phyloP scores from a whole-genome alignment of 2,888 invertebrate species.

The Spatulosminthurus flaviceps region DNA sequence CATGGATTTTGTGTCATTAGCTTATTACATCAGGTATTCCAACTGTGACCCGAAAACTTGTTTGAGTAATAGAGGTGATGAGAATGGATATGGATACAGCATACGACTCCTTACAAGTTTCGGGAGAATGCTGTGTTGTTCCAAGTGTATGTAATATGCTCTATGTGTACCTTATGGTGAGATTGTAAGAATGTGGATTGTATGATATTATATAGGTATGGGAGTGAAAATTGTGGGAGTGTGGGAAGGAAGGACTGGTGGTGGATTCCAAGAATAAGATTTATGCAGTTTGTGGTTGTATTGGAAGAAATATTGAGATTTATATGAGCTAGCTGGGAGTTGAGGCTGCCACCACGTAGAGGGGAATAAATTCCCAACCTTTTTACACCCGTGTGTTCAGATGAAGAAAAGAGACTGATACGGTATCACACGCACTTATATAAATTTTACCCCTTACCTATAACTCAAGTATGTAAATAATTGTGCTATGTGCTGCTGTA shows the following conservation, averaged over 20 bases:
- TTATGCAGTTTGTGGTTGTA: constrained; percentile 42
- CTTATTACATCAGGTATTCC: constrained; percentile 8
- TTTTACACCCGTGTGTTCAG: neutral
- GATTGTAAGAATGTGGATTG: too few species aligned
- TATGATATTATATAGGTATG: too few species aligned
- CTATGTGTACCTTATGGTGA: too few species aligned
- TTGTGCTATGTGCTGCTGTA: too few species aligned
- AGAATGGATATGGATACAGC: too few species aligned
- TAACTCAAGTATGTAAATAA: too few species aligned
- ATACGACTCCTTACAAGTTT: too few species aligned
- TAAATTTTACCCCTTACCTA: neutral
- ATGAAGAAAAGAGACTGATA: neutral
- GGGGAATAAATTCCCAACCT: constrained; percentile 34
- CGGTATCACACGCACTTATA: neutral
- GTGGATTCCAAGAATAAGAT: constrained; percentile 36
- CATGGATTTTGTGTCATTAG: neutral
- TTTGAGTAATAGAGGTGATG: too few species aligned
- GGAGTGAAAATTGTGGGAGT: neutral
- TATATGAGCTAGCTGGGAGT: constrained; percentile 48
- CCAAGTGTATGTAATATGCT: too few species aligned
- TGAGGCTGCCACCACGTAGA: constrained; percentile 33
- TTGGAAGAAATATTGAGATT: constrained; percentile 55
- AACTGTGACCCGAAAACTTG: constrained; percentile 3
- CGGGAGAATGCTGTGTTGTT: too few species aligned
- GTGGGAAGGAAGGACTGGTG: constrained; percentile 19